Evolutionary conservation across 2,797 vertebrate genomes (phyloP), one percentile per base, ranked within the genome.

Genomic region (Onychomys arenicola): DNA sequence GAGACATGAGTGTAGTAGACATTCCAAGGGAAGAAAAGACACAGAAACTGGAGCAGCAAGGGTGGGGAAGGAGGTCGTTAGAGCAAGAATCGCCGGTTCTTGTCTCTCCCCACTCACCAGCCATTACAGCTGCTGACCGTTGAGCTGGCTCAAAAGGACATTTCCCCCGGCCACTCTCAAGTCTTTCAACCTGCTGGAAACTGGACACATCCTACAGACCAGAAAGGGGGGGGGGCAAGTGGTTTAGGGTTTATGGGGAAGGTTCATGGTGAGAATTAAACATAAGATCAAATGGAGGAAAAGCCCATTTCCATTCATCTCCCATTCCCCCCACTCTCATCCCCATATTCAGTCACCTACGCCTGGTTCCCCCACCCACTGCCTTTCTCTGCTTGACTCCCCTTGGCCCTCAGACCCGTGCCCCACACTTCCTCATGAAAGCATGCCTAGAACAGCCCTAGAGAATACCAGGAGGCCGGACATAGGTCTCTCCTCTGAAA

Each of bases 141-240:
- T 99, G 99, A 95, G 98, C 99, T 89, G 99, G 99, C 97, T 99
- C 99, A 98, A 99, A 99, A 82, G 99, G 99, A 97, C 99, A 99
- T 98, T 99, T 99, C n/a, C 99, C 99, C 97, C 99, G 99, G 91
- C 99, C 99, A 0, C 98, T 99, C 98, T 99, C 98, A 96, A 98
- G 98, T 7, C 93, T 94, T 96, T 97, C 98, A 98, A 99, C 98
- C 97, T 99, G 97, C 71, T 97, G 98, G 98, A 99, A 99, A 52
- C 98, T 98, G 46, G 98, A 98, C 82, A 98, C 96, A 8, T 99
- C 98, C 99, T 99, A 98, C 63, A 97, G 97, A 97, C 95, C 97
- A 96, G 96, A 97, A 86, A 85, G 82, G 96, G 90, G 82, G 96
- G 90, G 40, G 96, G 32, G 93, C 69, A 96, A 95, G 90, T 83